These are phyloP conservation scores for Podarcis cretensis DNA, from an alignment of 2,113 vertebrate genomes.

Conservation along the genomic window DNA sequence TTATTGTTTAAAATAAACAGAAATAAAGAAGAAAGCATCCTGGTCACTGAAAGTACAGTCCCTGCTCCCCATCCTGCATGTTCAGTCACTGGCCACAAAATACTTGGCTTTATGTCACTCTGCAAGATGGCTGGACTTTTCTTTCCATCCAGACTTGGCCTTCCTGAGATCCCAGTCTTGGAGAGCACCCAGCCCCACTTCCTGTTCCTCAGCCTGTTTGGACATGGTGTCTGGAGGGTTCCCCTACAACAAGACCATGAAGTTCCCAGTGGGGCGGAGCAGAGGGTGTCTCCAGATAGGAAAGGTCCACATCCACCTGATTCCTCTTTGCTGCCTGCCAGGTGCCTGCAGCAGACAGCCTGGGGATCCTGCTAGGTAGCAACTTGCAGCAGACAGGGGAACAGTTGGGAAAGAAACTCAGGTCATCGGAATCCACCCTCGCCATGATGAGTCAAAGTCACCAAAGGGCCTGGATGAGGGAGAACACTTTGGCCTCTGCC, in stretches of 20 bases:
- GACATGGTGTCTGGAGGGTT: too few species aligned
- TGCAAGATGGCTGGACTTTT: neutral
- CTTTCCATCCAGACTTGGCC: too few species aligned
- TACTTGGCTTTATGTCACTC: neutral
- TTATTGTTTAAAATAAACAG: neutral
- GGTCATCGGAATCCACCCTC: neutral
- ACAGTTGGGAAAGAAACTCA: neutral
- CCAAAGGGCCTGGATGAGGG: too few species aligned
- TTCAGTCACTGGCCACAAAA: neutral
- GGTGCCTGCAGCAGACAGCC: neutral
- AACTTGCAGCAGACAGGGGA: too few species aligned
- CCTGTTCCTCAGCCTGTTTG: neutral
- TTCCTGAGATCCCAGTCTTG: neutral
- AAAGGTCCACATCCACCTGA: neutral
- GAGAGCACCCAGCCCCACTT: neutral
- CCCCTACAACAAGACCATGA: neutral
- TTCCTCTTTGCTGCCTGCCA: neutral
- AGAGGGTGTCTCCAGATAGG: neutral
- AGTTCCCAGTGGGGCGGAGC: neutral
- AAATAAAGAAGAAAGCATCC: neutral
- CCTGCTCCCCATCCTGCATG: neutral
- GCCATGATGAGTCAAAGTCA: neutral
- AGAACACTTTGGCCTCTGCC: neutral
- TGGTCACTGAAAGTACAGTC: neutral
- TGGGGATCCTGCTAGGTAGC: neutral